A percentile compares a stretch with the other conserved stretches of the same genome.
phyloP scores from a whole-genome alignment of 2,888 invertebrate species.

The Girardia tigrina region DNA sequence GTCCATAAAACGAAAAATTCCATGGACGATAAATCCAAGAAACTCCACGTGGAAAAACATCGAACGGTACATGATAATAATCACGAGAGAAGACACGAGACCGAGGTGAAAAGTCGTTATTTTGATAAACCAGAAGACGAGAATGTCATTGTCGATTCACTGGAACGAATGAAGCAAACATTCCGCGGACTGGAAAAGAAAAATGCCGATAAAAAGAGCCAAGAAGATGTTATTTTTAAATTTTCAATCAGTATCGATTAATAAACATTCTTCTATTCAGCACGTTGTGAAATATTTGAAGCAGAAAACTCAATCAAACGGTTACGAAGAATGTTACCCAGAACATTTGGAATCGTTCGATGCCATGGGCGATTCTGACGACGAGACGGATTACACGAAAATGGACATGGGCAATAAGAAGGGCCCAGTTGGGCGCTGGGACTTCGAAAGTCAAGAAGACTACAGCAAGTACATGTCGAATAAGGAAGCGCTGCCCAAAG shows the following conservation, averaged over 20 bases:
- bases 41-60: background rate
- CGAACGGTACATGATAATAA: background rate
- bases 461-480: conserved; percentile 97
- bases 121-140: conserved; percentile 60
- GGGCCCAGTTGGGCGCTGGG: conserved; percentile 85
- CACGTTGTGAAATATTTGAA: conserved; percentile 15
- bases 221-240: background rate
- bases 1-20: background rate
- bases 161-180: background rate
- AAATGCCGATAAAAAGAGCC: background rate
- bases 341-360: conserved; percentile 60
- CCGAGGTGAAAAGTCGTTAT: conserved; percentile 53
- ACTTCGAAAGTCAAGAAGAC: conserved; percentile 90
- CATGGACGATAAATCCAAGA: background rate
- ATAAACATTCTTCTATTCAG: background rate
- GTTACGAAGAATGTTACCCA: conserved; percentile 95
- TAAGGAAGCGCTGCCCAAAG: conserved; percentile 91
- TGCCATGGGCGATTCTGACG: conserved; percentile 91
- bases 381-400: conserved; percentile 94
- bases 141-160: background rate
- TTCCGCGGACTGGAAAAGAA: background rate
- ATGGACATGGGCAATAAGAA: conserved; percentile 99
- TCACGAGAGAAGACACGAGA: background rate
- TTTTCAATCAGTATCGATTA: background rate
- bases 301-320: conserved; percentile 54